Evolutionary conservation across 1,140 invertebrate species (phyloP).

Genomic region (Anastrepha ludens): DNA sequence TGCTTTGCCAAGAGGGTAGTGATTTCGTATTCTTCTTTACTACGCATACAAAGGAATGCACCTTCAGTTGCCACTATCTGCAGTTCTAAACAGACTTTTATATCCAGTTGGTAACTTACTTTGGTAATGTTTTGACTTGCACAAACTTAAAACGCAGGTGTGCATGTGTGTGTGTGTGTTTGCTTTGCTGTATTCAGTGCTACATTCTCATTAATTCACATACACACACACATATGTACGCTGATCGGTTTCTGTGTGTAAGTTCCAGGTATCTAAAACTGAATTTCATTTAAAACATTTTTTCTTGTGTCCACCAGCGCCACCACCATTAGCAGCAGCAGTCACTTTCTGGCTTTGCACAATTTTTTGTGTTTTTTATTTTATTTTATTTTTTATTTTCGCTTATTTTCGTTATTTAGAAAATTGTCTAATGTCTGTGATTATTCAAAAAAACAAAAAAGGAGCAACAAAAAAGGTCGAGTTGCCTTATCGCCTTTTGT

Average conservation of each 20-base stretch:
- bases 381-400: slow-evolving; percentile 28
- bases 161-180: not conserved
- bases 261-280: not conserved
- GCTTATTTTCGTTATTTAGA: slow-evolving; percentile 28
- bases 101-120: not conserved
- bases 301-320: not conserved
- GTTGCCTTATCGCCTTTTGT: slow-evolving; percentile 38
- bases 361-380: slow-evolving; percentile 1
- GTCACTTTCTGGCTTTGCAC: not conserved
- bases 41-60: not conserved
- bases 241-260: not conserved
- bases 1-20: too few species aligned
- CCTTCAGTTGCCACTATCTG: not conserved
- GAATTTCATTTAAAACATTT: slow-evolving; percentile 15
- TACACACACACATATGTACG: not conserved
- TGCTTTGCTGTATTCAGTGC: not conserved
- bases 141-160: not conserved
- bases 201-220: slow-evolving; percentile 9
- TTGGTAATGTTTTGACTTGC: not conserved
- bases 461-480: not conserved
- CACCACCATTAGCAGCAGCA: not conserved
- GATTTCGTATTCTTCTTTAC: not conserved
- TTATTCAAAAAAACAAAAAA: slow-evolving; percentile 9
- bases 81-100: not conserved
- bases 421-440: slow-evolving; percentile 46